Percentiles rank a stretch among this genome's conserved stretches.
phyloP scores from a whole-genome alignment of 2,888 invertebrate genomes.

The Gastrophysa polygoni region DNA sequence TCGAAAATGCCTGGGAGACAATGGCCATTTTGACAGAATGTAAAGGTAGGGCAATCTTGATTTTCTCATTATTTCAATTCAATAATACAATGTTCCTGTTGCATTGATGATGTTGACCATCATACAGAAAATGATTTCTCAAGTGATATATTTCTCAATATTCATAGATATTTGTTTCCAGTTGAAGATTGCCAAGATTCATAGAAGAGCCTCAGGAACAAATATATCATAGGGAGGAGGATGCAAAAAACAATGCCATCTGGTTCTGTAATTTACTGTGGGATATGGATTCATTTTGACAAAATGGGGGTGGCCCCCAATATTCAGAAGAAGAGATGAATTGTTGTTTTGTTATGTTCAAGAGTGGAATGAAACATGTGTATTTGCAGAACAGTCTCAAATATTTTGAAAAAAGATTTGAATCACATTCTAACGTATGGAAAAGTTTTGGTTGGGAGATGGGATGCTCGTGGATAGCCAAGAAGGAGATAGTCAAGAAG shows the following conservation, averaged over 20 bases:
- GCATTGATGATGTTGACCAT: too few species aligned
- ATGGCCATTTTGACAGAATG: background rate
- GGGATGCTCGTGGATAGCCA: background rate
- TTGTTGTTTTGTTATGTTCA: background rate
- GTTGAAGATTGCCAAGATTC: slow-evolving; percentile 2
- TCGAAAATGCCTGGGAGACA: slow-evolving; percentile 1
- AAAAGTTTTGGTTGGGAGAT: background rate
- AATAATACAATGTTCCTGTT: too few species aligned
- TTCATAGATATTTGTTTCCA: background rate
- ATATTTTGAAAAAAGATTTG: background rate
- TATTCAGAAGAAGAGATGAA: background rate
- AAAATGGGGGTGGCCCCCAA: slow-evolving; percentile 1
- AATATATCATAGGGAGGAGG: background rate
- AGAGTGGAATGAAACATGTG: too few species aligned
- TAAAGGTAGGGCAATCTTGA: background rate
- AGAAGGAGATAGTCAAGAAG: background rate
- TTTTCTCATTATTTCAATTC: too few species aligned
- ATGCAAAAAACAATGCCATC: background rate
- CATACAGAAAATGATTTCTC: too few species aligned
- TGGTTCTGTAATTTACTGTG: background rate
- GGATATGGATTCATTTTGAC: background rate
- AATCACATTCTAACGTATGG: background rate
- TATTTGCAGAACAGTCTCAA: background rate
- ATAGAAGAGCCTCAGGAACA: background rate
- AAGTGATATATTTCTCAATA: background rate